Percentiles rank a stretch among this genome's conserved stretches.
Evolutionary conservation across 1,140 invertebrate species (phyloP).

Genomic region (Pseudomyrmex cubaensis): DNA sequence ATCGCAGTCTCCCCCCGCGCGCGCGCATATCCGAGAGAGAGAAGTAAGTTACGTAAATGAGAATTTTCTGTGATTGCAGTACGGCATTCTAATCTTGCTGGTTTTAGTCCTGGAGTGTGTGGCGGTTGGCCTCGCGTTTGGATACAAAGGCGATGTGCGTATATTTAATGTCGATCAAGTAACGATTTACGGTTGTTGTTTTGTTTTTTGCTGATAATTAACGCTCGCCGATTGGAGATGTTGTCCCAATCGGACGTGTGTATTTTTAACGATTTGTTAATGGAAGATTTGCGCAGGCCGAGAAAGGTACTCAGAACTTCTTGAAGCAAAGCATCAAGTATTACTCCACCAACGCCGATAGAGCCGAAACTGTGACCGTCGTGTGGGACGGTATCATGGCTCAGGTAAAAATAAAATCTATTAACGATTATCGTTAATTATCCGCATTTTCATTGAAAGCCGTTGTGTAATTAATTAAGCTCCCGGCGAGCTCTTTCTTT

Average conservation of each 20-base stretch:
- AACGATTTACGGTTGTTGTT: neutral
- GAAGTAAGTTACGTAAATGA: neutral
- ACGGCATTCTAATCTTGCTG: conserved; percentile 90
- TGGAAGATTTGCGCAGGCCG: conserved; percentile 82
- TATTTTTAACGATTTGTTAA: conserved; percentile 32
- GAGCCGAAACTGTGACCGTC: conserved; percentile 87
- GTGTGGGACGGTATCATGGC: conserved; percentile 89
- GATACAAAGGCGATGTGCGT: conserved; percentile 89
- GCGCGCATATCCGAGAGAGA: too few species aligned
- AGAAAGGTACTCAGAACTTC: conserved; percentile 85
- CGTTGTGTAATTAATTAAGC: neutral
- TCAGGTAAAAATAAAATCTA: conserved; percentile 78
- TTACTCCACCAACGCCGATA: conserved; percentile 84
- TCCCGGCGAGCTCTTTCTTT: too few species aligned
- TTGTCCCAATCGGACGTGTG: neutral
- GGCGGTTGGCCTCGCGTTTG: conserved; percentile 89
- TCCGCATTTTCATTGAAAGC: neutral
- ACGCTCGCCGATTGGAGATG: neutral
- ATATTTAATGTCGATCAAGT: neutral
- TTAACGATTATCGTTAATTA: neutral
- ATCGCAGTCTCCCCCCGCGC: too few species aligned
- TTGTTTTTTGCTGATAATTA: too few species aligned
- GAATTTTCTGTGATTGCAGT: conserved; percentile 84
- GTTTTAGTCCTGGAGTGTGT: conserved; percentile 90
- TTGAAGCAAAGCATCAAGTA: conserved; percentile 87